Conservation (phyloP, 1,140 invertebrate species). For the Myzus persicae region DNA sequence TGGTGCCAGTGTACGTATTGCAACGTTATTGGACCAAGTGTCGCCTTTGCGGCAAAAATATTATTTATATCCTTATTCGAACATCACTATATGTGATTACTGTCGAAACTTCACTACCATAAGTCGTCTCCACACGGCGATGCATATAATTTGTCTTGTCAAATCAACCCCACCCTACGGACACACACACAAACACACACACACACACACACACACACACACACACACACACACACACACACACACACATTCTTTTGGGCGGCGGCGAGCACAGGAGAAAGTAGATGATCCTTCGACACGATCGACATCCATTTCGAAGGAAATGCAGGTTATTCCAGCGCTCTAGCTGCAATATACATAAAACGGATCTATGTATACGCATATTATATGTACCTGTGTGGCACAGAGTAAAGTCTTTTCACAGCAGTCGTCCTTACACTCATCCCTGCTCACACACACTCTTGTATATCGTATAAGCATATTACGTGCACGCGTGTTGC, state of each 20-base stretch:
- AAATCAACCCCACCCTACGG: background rate
- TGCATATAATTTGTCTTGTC: background rate
- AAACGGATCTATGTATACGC: too few species aligned
- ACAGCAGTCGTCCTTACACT: background rate
- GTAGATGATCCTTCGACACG: background rate
- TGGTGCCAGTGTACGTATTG: background rate
- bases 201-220: too few species aligned
- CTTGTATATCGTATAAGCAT: slow-evolving; percentile 12
- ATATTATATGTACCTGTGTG: too few species aligned
- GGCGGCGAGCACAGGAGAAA: background rate
- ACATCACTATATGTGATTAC: background rate
- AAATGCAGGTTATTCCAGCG: background rate
- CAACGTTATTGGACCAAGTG: background rate
- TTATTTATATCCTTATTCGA: too few species aligned
- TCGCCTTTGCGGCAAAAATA: background rate
- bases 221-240: too few species aligned
- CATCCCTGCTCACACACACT: background rate
- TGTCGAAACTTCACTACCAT: background rate
- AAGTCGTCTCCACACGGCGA: background rate
- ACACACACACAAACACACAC: too few species aligned
- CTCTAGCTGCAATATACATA: background rate
- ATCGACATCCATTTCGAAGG: background rate
- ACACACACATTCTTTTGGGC: background rate
- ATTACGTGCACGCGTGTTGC: slow-evolving; percentile 11
- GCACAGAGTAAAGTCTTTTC: background rate